Evolutionary conservation across 2,113 vertebrate genomes (phyloP).

Genomic region (Thunnus thynnus): DNA sequence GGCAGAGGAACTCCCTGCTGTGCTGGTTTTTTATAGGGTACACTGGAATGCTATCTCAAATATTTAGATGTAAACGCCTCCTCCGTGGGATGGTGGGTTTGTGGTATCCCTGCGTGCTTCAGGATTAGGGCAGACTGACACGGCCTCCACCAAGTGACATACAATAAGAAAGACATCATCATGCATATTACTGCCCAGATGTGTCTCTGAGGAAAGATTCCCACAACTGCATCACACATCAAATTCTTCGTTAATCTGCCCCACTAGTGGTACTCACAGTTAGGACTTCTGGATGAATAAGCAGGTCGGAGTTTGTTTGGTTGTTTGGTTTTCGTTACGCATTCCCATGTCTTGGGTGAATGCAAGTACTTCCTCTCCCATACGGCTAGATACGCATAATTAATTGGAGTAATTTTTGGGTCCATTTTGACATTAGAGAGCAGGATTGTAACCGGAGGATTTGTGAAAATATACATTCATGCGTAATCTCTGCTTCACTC

Average conservation of each 20-base stretch:
- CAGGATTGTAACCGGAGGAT: conserved; percentile 65
- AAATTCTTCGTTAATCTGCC: conserved; percentile 17
- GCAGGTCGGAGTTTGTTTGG: conserved; percentile 67
- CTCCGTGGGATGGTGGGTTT: conserved; percentile 45
- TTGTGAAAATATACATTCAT: conserved; percentile 79
- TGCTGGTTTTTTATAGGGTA: conserved; percentile 21
- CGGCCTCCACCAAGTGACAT: conserved; percentile 19
- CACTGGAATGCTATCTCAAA: conserved; percentile 52
- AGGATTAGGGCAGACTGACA: conserved; percentile 57
- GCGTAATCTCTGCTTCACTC: conserved; percentile 32
- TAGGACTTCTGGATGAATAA: conserved; percentile 42
- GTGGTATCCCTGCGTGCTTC: conserved; percentile 15
- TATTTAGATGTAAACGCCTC: conserved; percentile 51
- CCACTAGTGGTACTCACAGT: conserved; percentile 24
- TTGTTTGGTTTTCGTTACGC: conserved; percentile 77
- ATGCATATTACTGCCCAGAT: conserved; percentile 47
- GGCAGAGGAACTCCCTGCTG: conserved; percentile 26
- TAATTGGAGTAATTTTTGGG: conserved; percentile 74
- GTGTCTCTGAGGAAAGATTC: conserved; percentile 60
- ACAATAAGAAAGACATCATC: conserved; percentile 34
- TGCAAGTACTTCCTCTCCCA: conserved; percentile 81
- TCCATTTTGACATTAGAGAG: conserved; percentile 59
- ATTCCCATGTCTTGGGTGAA: conserved; percentile 78
- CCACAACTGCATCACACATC: conserved; percentile 39
- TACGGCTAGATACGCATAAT: conserved; percentile 77